These are phyloP conservation scores for Montifringilla adamsi DNA, from an alignment of 2,113 vertebrate species.

Conservation along the genomic window DNA sequence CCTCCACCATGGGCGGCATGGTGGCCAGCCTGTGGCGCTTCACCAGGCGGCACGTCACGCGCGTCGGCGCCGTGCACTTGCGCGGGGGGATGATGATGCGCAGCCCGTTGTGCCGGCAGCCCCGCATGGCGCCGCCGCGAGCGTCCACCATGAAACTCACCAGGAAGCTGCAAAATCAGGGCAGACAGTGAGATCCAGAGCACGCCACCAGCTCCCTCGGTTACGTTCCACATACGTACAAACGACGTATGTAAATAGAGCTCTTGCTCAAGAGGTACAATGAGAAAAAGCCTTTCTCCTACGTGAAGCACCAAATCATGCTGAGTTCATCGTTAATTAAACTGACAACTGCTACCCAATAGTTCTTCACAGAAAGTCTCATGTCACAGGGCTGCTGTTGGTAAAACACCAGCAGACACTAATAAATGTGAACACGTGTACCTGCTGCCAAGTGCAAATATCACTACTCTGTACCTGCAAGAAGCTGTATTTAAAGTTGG, in stretches of 20 bases:
- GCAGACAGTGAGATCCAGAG: neutral
- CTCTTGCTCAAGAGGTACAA: neutral
- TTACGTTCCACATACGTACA: neutral
- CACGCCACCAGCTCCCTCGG: fast-evolving
- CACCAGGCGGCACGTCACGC: conserved; percentile 94
- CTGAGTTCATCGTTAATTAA: neutral
- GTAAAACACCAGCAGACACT: neutral
- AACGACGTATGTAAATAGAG: neutral
- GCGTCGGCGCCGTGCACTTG: conserved; percentile 93
- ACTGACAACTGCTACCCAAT: neutral
- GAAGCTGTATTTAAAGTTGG: neutral
- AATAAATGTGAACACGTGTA: fast-evolving
- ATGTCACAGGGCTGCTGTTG: neutral
- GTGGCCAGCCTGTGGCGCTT: conserved; percentile 94
- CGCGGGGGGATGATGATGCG: conserved; percentile 93
- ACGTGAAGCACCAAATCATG: neutral
- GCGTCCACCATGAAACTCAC: conserved; percentile 99
- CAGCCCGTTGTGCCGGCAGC: conserved; percentile 93
- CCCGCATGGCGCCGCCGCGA: conserved; percentile 94
- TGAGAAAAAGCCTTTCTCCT: conserved; percentile 28
- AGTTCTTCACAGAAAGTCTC: neutral
- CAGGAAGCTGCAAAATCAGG: conserved; percentile 84
- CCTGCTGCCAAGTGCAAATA: neutral
- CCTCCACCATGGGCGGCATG: conserved; percentile 97
- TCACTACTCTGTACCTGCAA: neutral